Base-by-base conservation (phyloP, 2,113 vertebrate genomes). In the Tetrao urogallus region DNA sequence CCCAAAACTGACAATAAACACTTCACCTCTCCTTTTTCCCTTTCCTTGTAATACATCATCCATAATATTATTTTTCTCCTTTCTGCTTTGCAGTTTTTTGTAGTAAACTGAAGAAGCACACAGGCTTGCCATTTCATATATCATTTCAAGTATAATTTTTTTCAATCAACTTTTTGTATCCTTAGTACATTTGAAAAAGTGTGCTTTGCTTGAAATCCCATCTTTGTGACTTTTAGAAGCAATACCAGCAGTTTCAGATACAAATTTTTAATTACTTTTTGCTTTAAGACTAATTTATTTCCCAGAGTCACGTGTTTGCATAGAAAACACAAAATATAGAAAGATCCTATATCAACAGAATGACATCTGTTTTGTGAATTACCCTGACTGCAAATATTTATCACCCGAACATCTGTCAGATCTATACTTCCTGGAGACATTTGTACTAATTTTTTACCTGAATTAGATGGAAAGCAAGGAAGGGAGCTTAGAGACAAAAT, bases 191-290 rank as follows among this genome's bases (percentile, higher is more conserved):
- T 64, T 78, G 77, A 82, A 92, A 74, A 77, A 90, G 56, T 57
- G 13, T n/a, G 47, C n/a, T 38, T 93, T 2, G 1, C 58, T 82
- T 89, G 82, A 91, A 93, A 89, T 65, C 30, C n/a, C 36, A 50
- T 83, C 90, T 92, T 54, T 83, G 50, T 64, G 69, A 74, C 72
- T 52, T 83, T 87, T 47, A 60, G 57, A 69, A 86, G 60, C 75
- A 88, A 67, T 42, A 77, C 34, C 58, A 91, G 85, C 75, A 50
- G 32, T 91, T 93, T 85, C 1, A 1, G 42, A 56, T 86, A 73
- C 56, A 80, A 47, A 38, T n/a, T 7, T 94, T 88, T 93, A 94
- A 95, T 94, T 88, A 73, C 21, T 91, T 86, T 94, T 91, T 77
- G 6, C 79, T 86, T 80, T 91, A 82, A 89, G 82, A 85, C 19